Base-by-base conservation (phyloP, 2,797 vertebrate genomes). In the Xenops minutus region DNA sequence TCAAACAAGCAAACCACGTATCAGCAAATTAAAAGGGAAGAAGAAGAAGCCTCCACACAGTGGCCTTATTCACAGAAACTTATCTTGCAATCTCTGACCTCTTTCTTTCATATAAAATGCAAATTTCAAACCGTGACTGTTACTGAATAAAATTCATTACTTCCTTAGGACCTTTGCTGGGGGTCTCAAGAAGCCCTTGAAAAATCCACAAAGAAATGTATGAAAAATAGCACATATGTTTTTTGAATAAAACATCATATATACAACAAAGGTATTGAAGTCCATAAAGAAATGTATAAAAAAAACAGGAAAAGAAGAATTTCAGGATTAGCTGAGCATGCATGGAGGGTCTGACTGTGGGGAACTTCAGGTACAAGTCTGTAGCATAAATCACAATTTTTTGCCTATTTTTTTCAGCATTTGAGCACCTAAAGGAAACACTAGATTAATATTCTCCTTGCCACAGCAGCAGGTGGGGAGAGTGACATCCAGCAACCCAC, bases 1-100 rank as follows among this genome's bases (percentile, higher is more conserved):
- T 85, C 55, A 95, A 95, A 79, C 61, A 95, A 81, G 82, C 72
- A 43, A 21, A 85, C 34, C 9, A 36, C 55, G 16, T 39, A 64
- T 49, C 22, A 41, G 12, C 26, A 72, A 68, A 89, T 55, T 93
- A 86, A 88, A 95, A 71, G 39, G 79, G 75, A 93, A 91, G 58
- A 85, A 72, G 48, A 79, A 89, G 41, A 74, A 90, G 80, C 37
- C 69, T 93, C 75, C 74, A 92, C 22, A 74, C 36, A 82, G 58
- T 85, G 64, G 64, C 36, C 26, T 88, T 41, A 30, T 63, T 58
- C 76, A 59, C 48, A 87, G 71, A 71, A 94, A 73, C 64, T 41
- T n/a, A 92, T 55, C 17, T 36, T 69, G 64, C 55, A 94, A 94
- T 55, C 43, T 76, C 61, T 85, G 61, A 39, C 10, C n/a, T 76